These are phyloP conservation scores for Apodemus sylvaticus DNA, from an alignment of 2,113 vertebrate genomes.

Conservation along the genomic window DNA sequence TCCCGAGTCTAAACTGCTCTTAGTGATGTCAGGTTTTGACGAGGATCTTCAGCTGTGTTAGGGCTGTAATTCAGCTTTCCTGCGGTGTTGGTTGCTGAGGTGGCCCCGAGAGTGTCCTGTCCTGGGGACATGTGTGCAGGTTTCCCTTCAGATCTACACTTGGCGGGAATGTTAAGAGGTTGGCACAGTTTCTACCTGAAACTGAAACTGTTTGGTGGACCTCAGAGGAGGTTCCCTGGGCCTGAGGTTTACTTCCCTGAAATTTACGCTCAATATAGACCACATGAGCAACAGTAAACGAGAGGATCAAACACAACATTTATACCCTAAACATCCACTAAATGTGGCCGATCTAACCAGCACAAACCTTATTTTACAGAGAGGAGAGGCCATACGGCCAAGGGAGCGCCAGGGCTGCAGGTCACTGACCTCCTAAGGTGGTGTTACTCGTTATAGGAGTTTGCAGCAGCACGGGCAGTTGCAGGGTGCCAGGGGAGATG, in stretches of 20 bases:
- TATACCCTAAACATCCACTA: no score
- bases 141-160: background rate
- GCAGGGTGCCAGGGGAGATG: background rate
- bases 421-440: accelerated
- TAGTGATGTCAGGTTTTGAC: background rate
- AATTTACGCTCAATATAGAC: background rate
- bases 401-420: background rate
- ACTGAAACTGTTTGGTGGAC: background rate
- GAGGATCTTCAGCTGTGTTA: background rate
- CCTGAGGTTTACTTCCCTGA: background rate
- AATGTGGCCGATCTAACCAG: background rate
- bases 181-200: background rate
- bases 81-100: background rate
- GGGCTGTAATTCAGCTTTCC: background rate
- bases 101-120: no score
- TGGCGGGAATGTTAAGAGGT: no score
- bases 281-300: no score
- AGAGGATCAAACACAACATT: background rate
- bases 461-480: background rate
- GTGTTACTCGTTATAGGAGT: accelerated
- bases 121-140: no score
- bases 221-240: background rate
- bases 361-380: background rate
- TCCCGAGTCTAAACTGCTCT: background rate
- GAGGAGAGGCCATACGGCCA: no score